Conservation (phyloP, 2,888 invertebrate species). For the Poecilus cupreus region DNA sequence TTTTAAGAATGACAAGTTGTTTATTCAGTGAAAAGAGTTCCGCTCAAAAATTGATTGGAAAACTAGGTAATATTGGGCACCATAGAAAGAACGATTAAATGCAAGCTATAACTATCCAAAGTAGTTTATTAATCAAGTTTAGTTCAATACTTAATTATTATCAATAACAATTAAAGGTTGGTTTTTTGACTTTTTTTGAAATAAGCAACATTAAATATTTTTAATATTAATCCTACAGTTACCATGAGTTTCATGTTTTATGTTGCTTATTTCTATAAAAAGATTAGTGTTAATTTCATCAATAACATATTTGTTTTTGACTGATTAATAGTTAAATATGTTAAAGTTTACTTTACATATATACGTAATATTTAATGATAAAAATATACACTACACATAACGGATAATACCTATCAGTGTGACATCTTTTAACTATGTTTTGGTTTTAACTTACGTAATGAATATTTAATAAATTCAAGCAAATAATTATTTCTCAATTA, state of each 20-base stretch:
- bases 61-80: not conserved
- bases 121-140: slow-evolving; percentile 4
- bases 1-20: not conserved
- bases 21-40: too few relatives aligned
- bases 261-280: not conserved
- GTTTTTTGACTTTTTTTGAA: not conserved
- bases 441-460: slow-evolving; percentile 20
- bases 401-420: not conserved
- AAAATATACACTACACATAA: not conserved
- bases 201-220: slow-evolving; percentile 3
- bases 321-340: slow-evolving; percentile 23
- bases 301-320: slow-evolving; percentile 15
- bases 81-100: not conserved
- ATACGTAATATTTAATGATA: not conserved
- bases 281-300: not conserved
- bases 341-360: not conserved
- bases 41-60: not conserved
- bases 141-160: not conserved
- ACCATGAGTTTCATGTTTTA: not conserved
- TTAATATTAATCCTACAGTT: not conserved
- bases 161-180: not conserved
- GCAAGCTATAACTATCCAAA: slow-evolving; percentile 15
- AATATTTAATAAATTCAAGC: not conserved
- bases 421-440: slow-evolving; percentile 27
- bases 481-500: not conserved